Evolutionary conservation across 2,797 vertebrate species (phyloP), one percentile per base, ranked within the genome.

Genomic region (Megaceryle alcyon): DNA sequence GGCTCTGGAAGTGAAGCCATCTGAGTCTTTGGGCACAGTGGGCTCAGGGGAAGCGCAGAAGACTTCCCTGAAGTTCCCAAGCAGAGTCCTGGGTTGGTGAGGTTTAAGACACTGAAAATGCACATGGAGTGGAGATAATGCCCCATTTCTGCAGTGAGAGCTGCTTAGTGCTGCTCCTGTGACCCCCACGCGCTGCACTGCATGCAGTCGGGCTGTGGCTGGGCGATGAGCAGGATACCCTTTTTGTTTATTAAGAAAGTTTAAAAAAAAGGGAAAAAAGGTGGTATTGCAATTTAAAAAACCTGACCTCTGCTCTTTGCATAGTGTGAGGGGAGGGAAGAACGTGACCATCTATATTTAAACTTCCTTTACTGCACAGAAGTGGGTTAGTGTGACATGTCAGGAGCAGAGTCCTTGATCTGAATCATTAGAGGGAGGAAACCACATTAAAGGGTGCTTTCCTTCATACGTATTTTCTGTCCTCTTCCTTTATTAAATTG

Each of bases 101-200:
- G 16, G 21, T 82, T 89, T 73, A 73, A 73, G 57, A 54, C 43
- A 37, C 63, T 18, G 4, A 4, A 82, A 82, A 29, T 12, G 12
- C 2, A 0, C 0, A 0, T 31, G 25, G 3, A 21, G 29, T 2
- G 2, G 48, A 63, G 35, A 28, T 31, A 23, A 20, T 1, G 1
- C 37, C 46, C 28, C 2, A 2, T 37, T 14, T 75, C 25, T 33
- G 60, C 0, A 0, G 21, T 0, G 0, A 49, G 39, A 76, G n/a
- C 23, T 12, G 23, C 21, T 20, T 66, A 28, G 19, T 1, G 1
- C 60, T 1, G 1, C 53, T 68, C 39, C 28, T 81, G 23, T 75
- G 49, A 37, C 7, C 31, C 39, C 37, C 22, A 48, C 16, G 53
- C 2, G 5, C n/a, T 3, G 3, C 23, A 13, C 17, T 11, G 21